Conservation (phyloP, 2,797 vertebrate genomes). For the Sebastes cheni region DNA sequence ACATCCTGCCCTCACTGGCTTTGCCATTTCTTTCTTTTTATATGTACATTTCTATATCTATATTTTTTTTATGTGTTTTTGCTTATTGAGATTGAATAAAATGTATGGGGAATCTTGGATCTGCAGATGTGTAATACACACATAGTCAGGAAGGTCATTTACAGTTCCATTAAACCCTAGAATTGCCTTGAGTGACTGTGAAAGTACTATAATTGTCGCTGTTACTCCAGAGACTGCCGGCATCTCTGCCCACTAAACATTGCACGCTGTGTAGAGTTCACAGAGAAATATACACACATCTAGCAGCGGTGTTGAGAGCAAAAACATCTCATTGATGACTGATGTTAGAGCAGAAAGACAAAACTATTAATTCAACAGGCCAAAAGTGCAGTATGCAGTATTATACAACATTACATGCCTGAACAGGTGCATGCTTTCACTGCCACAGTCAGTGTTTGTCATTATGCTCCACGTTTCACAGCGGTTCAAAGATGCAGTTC, state of each 20-base stretch:
- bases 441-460: background rate
- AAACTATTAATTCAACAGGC: background rate
- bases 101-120: background rate
- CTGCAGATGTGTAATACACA: background rate
- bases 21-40: background rate
- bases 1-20: background rate
- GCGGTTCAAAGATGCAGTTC: background rate
- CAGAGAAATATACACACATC: background rate
- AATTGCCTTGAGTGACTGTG: background rate
- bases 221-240: background rate
- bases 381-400: background rate
- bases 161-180: background rate
- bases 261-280: background rate
- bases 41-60: background rate
- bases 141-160: background rate
- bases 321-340: background rate
- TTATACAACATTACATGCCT: background rate
- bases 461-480: background rate
- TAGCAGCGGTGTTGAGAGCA: background rate
- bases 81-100: background rate
- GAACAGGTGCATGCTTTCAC: background rate
- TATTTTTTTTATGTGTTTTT: background rate
- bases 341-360: background rate
- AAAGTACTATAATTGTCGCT: constrained; percentile 18
- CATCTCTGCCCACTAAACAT: background rate